A percentile compares a stretch with the other conserved stretches of the same genome.
Conservation (phyloP, 2,797 vertebrate species). For the Aplochiton taeniatus region DNA sequence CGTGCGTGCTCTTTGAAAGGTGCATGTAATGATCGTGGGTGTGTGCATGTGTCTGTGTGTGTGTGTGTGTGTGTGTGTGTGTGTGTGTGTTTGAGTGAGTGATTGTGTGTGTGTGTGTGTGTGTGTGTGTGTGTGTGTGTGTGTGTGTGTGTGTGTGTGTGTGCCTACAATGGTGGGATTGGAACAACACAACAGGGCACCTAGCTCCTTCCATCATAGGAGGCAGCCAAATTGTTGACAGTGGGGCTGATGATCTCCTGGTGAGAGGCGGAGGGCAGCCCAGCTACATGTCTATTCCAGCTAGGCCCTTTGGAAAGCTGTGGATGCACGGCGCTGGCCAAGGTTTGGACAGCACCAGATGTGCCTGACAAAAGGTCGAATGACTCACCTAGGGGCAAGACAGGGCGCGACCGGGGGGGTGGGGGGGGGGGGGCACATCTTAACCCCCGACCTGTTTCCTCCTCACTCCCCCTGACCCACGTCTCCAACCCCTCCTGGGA, state of each 20-base stretch:
- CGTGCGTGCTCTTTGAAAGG: not conserved
- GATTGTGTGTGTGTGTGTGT: conserved; percentile 33
- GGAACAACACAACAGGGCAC: no score
- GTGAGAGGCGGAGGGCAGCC: conserved; percentile 49
- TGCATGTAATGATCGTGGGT: not conserved
- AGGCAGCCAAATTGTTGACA: conserved; percentile 66
- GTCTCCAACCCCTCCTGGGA: conserved; percentile 36
- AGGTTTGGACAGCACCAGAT: conserved; percentile 65
- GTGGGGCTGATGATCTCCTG: conserved; percentile 71
- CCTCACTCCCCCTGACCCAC: conserved; percentile 28
- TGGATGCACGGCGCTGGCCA: conserved; percentile 71
- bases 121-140: conserved; percentile 9
- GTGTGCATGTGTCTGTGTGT: conserved; percentile 17
- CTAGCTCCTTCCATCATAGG: conserved; percentile 45
- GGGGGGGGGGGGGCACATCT: not conserved
- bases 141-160: conserved; percentile 21
- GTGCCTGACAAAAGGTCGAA: conserved; percentile 74
- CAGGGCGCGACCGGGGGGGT: not conserved
- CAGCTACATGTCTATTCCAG: conserved; percentile 51
- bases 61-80: conserved; percentile 29
- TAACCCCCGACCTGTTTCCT: not conserved
- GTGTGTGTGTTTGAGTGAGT: conserved; percentile 20
- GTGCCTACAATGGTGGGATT: not conserved
- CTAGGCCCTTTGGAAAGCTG: conserved; percentile 20
- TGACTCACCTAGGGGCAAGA: conserved; percentile 60